Conservation (phyloP, 2,888 invertebrate genomes). For the Ophion ellenae region DNA sequence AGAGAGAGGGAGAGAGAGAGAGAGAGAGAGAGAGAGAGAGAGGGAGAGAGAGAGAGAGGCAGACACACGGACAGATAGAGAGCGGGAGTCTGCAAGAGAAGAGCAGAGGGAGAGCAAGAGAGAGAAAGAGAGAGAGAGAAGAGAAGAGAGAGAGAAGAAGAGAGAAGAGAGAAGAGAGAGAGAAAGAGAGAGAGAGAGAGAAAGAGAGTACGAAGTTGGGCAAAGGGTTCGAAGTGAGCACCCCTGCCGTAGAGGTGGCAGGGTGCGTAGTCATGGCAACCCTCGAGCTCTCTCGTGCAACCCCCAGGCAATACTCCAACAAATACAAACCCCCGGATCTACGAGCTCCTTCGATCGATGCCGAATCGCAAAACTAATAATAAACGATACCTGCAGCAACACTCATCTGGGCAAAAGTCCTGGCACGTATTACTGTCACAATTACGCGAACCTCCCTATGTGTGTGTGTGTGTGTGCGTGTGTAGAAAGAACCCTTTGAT, state of each 20-base stretch:
- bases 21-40: not conserved
- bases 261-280: slow-evolving; percentile 79
- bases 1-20: not conserved
- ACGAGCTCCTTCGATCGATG: slow-evolving; percentile 75
- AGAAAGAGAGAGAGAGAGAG: slow-evolving; percentile 1
- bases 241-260: slow-evolving; percentile 72
- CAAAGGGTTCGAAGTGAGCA: slow-evolving; percentile 76
- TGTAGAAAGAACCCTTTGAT: no score
- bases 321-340: slow-evolving; percentile 72
- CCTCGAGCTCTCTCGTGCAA: slow-evolving; percentile 71
- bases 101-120: no score
- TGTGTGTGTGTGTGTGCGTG: no score
- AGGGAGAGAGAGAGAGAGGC: not conserved
- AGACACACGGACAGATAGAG: no score
- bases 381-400: slow-evolving; percentile 3
- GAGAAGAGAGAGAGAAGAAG: not conserved
- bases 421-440: slow-evolving; percentile 24
- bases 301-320: slow-evolving; percentile 70
- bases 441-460: not conserved
- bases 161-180: not conserved
- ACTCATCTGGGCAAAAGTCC: slow-evolving; percentile 28
- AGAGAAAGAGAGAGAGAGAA: not conserved
- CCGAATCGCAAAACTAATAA: slow-evolving; percentile 48
- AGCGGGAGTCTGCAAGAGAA: not conserved
- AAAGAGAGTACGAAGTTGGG: slow-evolving; percentile 15